Conservation (phyloP, 2,888 invertebrate species). For the Patella pellucida region DNA sequence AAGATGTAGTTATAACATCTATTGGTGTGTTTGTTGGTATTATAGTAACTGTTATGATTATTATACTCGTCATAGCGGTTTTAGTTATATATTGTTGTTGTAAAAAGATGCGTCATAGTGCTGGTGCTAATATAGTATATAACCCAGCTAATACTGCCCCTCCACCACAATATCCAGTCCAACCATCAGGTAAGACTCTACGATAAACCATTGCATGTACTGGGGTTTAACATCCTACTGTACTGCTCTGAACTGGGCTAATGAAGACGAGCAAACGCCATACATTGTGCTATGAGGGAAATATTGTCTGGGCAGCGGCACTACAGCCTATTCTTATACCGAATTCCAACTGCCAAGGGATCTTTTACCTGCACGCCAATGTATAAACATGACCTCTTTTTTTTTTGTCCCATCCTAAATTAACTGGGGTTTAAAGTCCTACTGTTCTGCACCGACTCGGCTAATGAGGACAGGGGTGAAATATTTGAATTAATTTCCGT, state of each 20-base stretch:
- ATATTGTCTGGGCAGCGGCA: no score
- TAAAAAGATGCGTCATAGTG: slow-evolving; percentile 28
- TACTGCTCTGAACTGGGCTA: no score
- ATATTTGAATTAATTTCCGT: not conserved
- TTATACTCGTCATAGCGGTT: slow-evolving; percentile 47
- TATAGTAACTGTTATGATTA: slow-evolving; percentile 49
- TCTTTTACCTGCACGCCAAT: no score
- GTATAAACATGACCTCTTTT: no score
- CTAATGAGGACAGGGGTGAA: not conserved
- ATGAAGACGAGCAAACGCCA: no score
- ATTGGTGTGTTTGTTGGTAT: slow-evolving; percentile 52
- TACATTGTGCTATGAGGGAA: no score
- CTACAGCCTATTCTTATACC: no score
- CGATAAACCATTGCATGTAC: not conserved
- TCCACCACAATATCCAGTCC: slow-evolving; percentile 8
- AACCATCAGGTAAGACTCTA: slow-evolving; percentile 17
- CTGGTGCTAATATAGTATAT: slow-evolving; percentile 2
- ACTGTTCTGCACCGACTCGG: not conserved
- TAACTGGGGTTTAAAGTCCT: no score
- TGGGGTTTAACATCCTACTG: not conserved
- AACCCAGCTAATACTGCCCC: slow-evolving; percentile 21
- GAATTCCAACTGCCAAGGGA: no score
- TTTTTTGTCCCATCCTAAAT: no score
- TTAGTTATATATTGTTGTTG: slow-evolving; percentile 54
- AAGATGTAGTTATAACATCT: slow-evolving; percentile 49